Conservation (phyloP, 2,797 vertebrate species). For the Bryconaethiops microstoma region DNA sequence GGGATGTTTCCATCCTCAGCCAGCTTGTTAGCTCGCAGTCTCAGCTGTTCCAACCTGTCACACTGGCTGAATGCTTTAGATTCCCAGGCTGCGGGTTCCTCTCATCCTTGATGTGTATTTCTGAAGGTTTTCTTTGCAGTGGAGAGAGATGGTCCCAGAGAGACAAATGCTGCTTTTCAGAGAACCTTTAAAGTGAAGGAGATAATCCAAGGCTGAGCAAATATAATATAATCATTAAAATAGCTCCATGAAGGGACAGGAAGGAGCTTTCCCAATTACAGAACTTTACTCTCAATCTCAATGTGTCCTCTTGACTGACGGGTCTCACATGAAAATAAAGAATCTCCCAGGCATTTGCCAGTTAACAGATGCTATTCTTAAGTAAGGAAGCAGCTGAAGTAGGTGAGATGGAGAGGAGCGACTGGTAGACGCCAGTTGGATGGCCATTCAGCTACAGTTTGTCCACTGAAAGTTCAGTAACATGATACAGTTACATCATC, state of each 20-base stretch:
- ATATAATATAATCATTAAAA: conserved; percentile 62
- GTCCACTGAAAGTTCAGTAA: conserved; percentile 20
- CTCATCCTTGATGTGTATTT: conserved; percentile 47
- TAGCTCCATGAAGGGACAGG: conserved; percentile 45
- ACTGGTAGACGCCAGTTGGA: conserved; percentile 11
- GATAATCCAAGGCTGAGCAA: conserved; percentile 64
- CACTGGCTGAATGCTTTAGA: conserved; percentile 62
- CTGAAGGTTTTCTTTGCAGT: conserved; percentile 61
- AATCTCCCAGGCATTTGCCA: conserved; percentile 27
- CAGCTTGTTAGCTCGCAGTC: conserved; percentile 47
- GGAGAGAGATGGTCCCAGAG: conserved; percentile 62
- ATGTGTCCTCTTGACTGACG: conserved; percentile 52
- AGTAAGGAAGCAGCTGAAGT: conserved; percentile 38
- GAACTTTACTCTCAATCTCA: conserved; percentile 50
- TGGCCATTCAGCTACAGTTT: neutral
- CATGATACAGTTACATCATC: neutral
- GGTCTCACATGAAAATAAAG: conserved; percentile 44
- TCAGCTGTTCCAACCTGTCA: conserved; percentile 56
- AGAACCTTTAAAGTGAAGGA: conserved; percentile 59
- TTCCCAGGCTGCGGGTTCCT: conserved; percentile 52
- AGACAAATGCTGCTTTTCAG: conserved; percentile 31
- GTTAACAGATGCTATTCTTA: conserved; percentile 37
- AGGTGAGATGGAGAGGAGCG: conserved; percentile 6
- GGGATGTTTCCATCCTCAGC: conserved; percentile 25
- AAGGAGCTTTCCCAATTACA: conserved; percentile 57